phyloP scores from a whole-genome alignment of 2,888 invertebrate genomes.

The Cerceris ruficornis region DNA sequence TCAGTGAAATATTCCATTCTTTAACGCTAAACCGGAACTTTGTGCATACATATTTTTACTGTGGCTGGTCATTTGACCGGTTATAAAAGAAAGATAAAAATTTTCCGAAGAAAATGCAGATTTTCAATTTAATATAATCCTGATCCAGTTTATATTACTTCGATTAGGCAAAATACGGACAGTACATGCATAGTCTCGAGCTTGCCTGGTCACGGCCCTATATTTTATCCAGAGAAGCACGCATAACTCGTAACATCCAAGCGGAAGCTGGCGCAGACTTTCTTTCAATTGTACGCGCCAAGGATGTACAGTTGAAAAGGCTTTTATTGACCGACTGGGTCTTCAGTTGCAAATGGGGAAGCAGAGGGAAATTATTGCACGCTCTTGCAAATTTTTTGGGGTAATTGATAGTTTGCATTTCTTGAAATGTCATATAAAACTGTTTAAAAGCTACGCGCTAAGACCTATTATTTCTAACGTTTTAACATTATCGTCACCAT shows the following conservation, averaged over 20 bases:
- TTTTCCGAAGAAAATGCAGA: too few relatives aligned
- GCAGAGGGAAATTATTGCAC: conserved; percentile 74
- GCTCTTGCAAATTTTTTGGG: conserved; percentile 77
- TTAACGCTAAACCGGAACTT: too few relatives aligned
- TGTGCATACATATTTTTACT: background rate
- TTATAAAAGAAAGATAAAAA: too few relatives aligned
- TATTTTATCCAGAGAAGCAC: conserved; percentile 70
- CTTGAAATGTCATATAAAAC: background rate
- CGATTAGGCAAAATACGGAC: conserved; percentile 78
- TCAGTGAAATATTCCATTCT: too few relatives aligned
- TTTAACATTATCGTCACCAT: too few relatives aligned
- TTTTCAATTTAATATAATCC: too few relatives aligned
- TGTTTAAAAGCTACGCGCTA: background rate
- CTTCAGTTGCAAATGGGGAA: conserved; percentile 80
- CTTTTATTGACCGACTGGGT: conserved; percentile 82
- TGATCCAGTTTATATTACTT: background rate
- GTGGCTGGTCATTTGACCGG: too few relatives aligned
- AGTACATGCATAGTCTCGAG: conserved; percentile 81
- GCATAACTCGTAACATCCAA: conserved; percentile 78
- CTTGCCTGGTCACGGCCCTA: conserved; percentile 82
- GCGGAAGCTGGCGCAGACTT: conserved; percentile 80
- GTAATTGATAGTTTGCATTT: conserved; percentile 54
- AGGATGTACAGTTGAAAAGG: conserved; percentile 80
- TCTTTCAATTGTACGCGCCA: conserved; percentile 78
- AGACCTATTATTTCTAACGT: too few relatives aligned